Evolutionary conservation across 2,888 invertebrate species (phyloP).

Genomic region (Limnephilus auricula): DNA sequence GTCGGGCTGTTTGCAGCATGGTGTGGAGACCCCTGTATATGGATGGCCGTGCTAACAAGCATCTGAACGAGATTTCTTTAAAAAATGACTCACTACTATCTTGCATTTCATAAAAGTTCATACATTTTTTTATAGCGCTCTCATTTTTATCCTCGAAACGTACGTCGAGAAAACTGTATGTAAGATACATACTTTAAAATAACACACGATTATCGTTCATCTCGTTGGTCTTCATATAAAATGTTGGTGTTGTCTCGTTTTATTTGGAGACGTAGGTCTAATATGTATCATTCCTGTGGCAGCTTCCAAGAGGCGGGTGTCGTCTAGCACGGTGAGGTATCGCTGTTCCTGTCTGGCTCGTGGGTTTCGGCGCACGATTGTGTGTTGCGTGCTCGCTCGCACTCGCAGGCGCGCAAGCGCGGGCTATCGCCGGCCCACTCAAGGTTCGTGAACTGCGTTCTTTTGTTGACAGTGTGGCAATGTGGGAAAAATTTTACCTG

Average conservation of each 20-base stretch:
- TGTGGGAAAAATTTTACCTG: conserved; percentile 67
- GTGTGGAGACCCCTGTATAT: too few relatives aligned
- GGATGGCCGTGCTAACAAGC: conserved; percentile 75
- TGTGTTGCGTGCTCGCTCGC: conserved; percentile 68
- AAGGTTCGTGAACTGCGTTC: conserved; percentile 81
- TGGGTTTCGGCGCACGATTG: conserved; percentile 16
- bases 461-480: conserved; percentile 79
- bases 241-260: conserved; percentile 35
- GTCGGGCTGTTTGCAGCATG: too few relatives aligned
- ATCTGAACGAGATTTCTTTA: conserved; percentile 71
- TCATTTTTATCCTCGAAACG: conserved; percentile 18
- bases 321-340: conserved; percentile 52
- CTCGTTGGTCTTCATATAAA: background rate
- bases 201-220: background rate
- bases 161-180: conserved; percentile 69
- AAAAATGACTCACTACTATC: conserved; percentile 23
- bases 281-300: conserved; percentile 54
- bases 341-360: conserved; percentile 53
- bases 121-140: conserved; percentile 30
- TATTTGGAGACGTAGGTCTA: conserved; percentile 39
- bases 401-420: conserved; percentile 80
- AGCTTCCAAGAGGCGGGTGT: conserved; percentile 61
- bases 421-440: conserved; percentile 81
- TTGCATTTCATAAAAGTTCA: background rate
- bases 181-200: conserved; percentile 38